Percentiles rank a stretch among this genome's conserved stretches.
phyloP scores from a whole-genome alignment of 1,140 invertebrate genomes.

The Euwallacea similis region DNA sequence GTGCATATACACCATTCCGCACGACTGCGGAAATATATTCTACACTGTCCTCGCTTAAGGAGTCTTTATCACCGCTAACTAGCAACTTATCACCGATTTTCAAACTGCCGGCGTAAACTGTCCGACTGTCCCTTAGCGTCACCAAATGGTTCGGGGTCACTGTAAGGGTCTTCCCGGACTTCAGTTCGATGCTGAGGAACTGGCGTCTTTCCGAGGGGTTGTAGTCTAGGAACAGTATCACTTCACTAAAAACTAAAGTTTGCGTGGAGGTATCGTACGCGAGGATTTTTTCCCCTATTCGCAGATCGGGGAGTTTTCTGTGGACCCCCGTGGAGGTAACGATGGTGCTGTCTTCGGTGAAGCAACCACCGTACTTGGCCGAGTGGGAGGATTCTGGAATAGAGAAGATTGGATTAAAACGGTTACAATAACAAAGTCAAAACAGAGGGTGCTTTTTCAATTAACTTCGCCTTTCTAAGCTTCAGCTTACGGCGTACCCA shows the following conservation, averaged over 20 bases:
- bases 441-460: not conserved
- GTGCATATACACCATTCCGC: slow-evolving; percentile 81
- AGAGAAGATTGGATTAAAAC: slow-evolving; percentile 10
- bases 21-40: slow-evolving; percentile 60
- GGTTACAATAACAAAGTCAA: slow-evolving; percentile 5
- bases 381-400: slow-evolving; percentile 89
- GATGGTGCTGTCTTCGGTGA: slow-evolving; percentile 69
- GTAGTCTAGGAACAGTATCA: slow-evolving; percentile 88
- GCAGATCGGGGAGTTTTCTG: slow-evolving; percentile 70
- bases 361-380: slow-evolving; percentile 81
- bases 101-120: slow-evolving; percentile 64
- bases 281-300: slow-evolving; percentile 79
- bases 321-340: slow-evolving; percentile 58
- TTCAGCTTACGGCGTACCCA: no score
- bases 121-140: slow-evolving; percentile 51
- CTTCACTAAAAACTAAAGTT: slow-evolving; percentile 76
- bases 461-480: not conserved
- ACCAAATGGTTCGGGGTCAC: slow-evolving; percentile 87
- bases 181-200: slow-evolving; percentile 74
- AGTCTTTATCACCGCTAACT: slow-evolving; percentile 56
- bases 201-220: slow-evolving; percentile 65
- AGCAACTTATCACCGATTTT: slow-evolving; percentile 57
- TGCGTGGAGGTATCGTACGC: slow-evolving; percentile 67
- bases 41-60: slow-evolving; percentile 65
- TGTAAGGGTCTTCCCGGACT: slow-evolving; percentile 69